Evolutionary conservation across 2,113 vertebrate species (phyloP).

Genomic region (Upupa epops): DNA sequence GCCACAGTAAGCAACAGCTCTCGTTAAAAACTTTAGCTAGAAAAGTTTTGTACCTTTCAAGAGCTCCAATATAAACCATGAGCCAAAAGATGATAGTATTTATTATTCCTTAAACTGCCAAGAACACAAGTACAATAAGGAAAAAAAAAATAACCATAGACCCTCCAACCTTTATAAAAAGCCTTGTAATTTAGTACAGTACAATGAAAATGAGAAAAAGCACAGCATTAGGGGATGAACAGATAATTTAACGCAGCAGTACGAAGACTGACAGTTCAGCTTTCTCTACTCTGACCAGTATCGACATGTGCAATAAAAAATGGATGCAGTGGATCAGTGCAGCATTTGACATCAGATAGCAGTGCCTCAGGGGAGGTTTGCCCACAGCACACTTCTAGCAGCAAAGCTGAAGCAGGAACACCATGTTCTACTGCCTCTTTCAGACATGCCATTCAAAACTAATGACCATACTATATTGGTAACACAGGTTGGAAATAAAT

Average conservation of each 20-base stretch:
- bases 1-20: background rate
- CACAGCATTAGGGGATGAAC: background rate
- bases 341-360: slow-evolving; percentile 15
- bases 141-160: background rate
- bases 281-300: slow-evolving; percentile 3
- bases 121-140: background rate
- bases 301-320: slow-evolving; percentile 25
- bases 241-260: background rate
- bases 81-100: background rate
- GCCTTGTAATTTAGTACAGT: background rate
- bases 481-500: slow-evolving; percentile 6
- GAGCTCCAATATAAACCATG: background rate
- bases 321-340: background rate
- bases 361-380: background rate
- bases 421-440: background rate
- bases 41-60: background rate
- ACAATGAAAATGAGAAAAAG: background rate
- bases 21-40: background rate
- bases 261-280: background rate
- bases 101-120: background rate
- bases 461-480: background rate
- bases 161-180: background rate
- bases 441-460: background rate
- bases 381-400: background rate
- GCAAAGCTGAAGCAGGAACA: background rate